Evolutionary conservation across 2,113 vertebrate species (phyloP), one percentile per base, ranked within the genome.

Genomic region (Chrysemys picta): DNA sequence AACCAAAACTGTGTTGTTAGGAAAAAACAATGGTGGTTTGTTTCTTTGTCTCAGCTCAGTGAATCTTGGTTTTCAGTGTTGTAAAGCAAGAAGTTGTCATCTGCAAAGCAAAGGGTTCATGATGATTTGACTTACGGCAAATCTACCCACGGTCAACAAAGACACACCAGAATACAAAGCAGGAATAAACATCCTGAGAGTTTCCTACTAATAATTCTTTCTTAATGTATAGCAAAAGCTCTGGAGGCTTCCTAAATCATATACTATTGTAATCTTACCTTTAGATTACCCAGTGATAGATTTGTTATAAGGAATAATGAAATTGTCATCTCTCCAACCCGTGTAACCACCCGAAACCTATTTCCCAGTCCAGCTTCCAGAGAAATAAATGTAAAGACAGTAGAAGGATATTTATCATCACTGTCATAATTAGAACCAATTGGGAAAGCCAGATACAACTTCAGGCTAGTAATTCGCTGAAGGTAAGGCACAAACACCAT

Each of bases 361-460:
- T 90, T 97, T 97, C 83, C 92, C 25, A 93, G 52, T 90, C 95
- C 75, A 80, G 90, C 82, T 93, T 95, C 82, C 75, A 84, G 80
- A 93, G 57, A 96, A 97, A 91, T 91, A 95, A 97, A 94, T 82
- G 90, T 80, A 83, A 81, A 79, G 95, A 10, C 65, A 90, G 1
- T 2, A 69, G 89, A 93, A 96, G 50, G 59, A 92, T 97, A 94
- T 98, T 98, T 97, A 93, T 97, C 94, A 79, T 35, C 84, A 42
- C 94, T 98, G 89, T 93, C 95, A 92, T 96, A 97, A 97, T 93
- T 96, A 95, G 89, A 81, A 65, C 22, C 95, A 94, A 42, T 76
- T 93, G 94, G 87, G 91, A 92, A 97, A 97, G 93, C 69, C 91
- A 97, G 80, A 94, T 87, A 56, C 81, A 54, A 54, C 53, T 54